These are phyloP conservation scores for Gymnarchus niloticus DNA, from an alignment of 2,113 vertebrate genomes.

Conservation along the genomic window DNA sequence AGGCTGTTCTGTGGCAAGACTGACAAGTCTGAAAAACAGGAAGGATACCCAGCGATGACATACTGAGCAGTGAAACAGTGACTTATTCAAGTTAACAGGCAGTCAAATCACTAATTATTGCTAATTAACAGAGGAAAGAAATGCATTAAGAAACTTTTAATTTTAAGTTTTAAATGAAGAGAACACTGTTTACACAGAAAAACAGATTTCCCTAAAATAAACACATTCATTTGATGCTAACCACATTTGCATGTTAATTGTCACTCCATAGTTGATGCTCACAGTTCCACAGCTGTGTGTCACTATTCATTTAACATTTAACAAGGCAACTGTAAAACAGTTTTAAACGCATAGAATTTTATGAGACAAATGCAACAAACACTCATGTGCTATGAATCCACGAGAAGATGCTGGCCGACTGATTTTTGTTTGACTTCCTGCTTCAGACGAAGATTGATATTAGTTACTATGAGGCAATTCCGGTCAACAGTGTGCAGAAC, in stretches of 20 bases:
- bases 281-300: neutral
- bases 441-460: slow-evolving; percentile 10
- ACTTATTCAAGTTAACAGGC: neutral
- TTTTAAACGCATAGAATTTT: neutral
- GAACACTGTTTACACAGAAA: neutral
- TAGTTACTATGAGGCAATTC: neutral
- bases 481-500: neutral
- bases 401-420: neutral
- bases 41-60: neutral
- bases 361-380: neutral
- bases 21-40: neutral
- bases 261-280: neutral
- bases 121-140: neutral
- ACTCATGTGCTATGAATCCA: neutral
- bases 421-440: neutral
- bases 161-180: neutral
- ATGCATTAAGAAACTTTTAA: neutral
- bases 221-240: neutral
- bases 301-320: neutral
- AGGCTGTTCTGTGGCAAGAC: neutral
- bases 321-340: neutral
- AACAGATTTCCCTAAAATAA: slow-evolving; percentile 4
- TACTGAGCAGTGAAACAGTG: neutral
- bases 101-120: neutral
- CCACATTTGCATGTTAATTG: slow-evolving; percentile 3